Base-by-base conservation (phyloP, 2,888 invertebrate genomes). In the Belgica antarctica region DNA sequence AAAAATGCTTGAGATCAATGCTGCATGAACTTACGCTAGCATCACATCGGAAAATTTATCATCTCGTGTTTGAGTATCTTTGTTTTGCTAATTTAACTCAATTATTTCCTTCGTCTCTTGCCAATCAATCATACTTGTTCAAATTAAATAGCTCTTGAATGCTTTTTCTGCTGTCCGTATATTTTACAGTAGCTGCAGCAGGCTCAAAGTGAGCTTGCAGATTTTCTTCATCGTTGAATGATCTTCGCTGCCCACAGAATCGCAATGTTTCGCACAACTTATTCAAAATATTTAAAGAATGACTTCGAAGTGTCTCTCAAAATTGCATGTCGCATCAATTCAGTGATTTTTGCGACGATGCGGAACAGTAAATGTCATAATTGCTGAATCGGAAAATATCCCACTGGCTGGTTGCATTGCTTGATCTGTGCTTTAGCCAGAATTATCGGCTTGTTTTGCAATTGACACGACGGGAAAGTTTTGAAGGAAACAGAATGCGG, bases 111-210 rank as follows among this genome's bases (percentile, higher is more conserved):
- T 52, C 52, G 12, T 24, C 24, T 12, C 10, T 24, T 24, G 52
- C 24, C 52, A 52, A 52, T 52, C 52, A 52, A 52, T 52, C 52
- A 52, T 52, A 52, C 52, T 52, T 52, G 52, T 8, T 5, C 52
- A 52, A 52, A 52, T 52, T 34, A 52, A 52, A 52, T 17, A 3
- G 52, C 17, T 15, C 24, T 5, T 4, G 24, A 4, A 2, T 22
- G 22, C 24, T 2, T 15, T 47, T 47, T 47, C 52, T 15, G 24
- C 7, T 24, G 22, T 15, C 52, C 8, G 19, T 52, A 41, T 41
- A 15, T 15, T 41, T n/a, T 31, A 31, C n/a, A 41, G 41, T 5
- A 41, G 41, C 41, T 41, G 41, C 15, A n/a, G 41, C 41, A 15
- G 41, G 41, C 41, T n/a, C 2, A 41, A 41, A 41, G 15, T 41